Conservation (phyloP, 2,797 vertebrate species). For the Oceanodroma leucorhoa region DNA sequence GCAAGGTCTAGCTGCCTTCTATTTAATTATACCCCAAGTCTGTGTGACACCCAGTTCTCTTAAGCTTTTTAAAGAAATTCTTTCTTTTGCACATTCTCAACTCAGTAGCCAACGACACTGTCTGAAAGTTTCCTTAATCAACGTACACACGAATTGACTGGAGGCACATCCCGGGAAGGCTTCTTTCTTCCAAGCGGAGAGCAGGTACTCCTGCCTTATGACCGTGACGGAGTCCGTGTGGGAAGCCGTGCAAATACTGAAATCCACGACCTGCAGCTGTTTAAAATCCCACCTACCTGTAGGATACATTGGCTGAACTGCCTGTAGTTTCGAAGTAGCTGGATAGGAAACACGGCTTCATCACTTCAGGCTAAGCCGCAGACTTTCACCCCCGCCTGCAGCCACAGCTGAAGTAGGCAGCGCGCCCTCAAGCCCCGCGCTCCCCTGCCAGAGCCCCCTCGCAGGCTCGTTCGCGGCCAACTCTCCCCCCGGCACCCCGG, state of each 20-base stretch:
- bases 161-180: fast-evolving
- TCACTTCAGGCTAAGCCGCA: neutral
- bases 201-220: neutral
- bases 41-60: neutral
- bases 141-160: fast-evolving
- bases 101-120: fast-evolving
- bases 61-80: neutral
- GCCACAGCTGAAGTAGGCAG: fast-evolving
- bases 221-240: fast-evolving
- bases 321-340: no score
- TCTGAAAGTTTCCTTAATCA: neutral
- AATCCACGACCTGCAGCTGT: neutral
- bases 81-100: neutral
- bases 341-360: neutral
- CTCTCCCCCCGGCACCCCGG: neutral
- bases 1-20: neutral
- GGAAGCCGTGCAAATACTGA: neutral
- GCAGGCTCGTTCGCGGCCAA: no score
- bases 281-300: neutral
- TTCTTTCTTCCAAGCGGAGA: neutral
- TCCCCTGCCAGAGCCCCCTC: neutral
- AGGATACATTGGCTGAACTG: neutral
- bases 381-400: fast-evolving
- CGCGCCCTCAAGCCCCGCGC: fast-evolving
- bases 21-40: neutral